Evolutionary conservation across 2,113 vertebrate species (phyloP).

Genomic region (Ceratotherium simum): DNA sequence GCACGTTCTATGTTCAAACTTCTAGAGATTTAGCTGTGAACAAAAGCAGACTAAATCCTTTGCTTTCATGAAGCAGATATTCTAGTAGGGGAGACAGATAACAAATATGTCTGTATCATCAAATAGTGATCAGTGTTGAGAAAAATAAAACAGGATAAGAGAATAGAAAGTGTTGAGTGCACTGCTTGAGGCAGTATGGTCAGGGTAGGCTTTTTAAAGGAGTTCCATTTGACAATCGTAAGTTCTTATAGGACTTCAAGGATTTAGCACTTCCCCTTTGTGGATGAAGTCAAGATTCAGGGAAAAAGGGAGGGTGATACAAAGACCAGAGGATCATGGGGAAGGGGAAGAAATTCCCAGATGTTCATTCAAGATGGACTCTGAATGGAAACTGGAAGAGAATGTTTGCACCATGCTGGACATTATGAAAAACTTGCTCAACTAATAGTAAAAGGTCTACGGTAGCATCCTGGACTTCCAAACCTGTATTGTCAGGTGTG

Average conservation of each 20-base stretch:
- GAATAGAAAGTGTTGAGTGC: neutral
- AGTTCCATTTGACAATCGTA: neutral
- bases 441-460: neutral
- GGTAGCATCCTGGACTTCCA: neutral
- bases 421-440: neutral
- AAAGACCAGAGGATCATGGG: neutral
- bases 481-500: neutral
- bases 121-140: neutral
- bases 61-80: neutral
- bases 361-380: neutral
- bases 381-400: neutral
- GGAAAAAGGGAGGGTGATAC: neutral
- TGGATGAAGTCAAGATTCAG: neutral
- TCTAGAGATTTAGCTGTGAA: neutral
- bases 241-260: neutral
- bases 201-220: neutral
- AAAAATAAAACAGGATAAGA: neutral
- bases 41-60: neutral
- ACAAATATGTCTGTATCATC: neutral
- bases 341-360: neutral
- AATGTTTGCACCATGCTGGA: neutral
- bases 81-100: neutral
- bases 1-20: neutral
- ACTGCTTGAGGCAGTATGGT: neutral
- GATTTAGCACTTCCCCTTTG: neutral